Base-by-base conservation (phyloP, 2,797 vertebrate species). In the Bufotes viridis region DNA sequence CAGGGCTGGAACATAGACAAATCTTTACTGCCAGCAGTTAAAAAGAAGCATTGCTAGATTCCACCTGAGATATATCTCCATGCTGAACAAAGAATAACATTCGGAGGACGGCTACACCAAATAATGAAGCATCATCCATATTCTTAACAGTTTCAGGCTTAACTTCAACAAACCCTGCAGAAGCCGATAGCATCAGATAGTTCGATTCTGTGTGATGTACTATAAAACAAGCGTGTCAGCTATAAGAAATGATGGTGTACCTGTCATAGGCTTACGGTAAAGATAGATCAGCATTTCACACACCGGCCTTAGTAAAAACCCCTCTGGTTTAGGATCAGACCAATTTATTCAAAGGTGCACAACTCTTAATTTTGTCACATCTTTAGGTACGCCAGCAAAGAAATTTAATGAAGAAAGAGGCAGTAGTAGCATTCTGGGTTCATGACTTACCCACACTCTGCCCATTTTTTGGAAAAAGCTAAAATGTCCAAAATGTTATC, bases 101-200 rank as follows among this genome's bases (percentile, higher is more conserved):
- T 83, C 82, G n/a, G 65, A 82, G 82, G 26, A 72, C 20, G 51
- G 26, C 24, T 84, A 84, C 67, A 84, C 82, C 60, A 84, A 81
- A 87, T 58, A 87, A 87, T 87, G 69, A 82, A 75, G 22, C 20
- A 76, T 87, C 69, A 61, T 80, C 79, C 51, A 79, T 87, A 82
- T 82, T 63, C 86, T 82, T 63, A 82, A 76, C n/a, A 63, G 86
- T 63, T 81, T 75, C 75, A 61, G 57, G 42, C 55, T 76, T 61
- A 55, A 65, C 82, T 63, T 75, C 60, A 81, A 60, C 65, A 81
- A 69, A 55, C 75, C n/a, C 18, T 18, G 20, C 53, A 4, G 34
- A 26, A 24, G 53, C 49, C 55, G 53, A 86, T 53, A 78, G 63
- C 24, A 80, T 53, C 84, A 67, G 42, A 86, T 58, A 34, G 29